Conservation (phyloP, 2,797 vertebrate genomes). For the Sphenopsis melanotis region DNA sequence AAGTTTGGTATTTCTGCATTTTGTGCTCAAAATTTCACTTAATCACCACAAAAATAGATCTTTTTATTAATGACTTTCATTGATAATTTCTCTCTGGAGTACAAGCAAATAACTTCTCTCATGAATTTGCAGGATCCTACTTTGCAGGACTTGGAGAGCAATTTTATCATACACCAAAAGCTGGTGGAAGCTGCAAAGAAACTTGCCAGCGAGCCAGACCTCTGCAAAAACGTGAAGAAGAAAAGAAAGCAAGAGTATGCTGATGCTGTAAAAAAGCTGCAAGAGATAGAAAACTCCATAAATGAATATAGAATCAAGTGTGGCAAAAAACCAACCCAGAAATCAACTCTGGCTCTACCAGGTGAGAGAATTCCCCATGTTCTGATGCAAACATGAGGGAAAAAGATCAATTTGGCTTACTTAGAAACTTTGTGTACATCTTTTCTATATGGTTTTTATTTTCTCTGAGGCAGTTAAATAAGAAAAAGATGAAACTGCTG, state of each 20-base stretch:
- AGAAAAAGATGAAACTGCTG: not conserved
- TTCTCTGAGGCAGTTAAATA: not conserved
- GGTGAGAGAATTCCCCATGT: conserved; percentile 65
- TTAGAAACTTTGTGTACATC: not conserved
- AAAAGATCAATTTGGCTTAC: not conserved
- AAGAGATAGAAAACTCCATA: conserved; percentile 89
- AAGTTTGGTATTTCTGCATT: not conserved
- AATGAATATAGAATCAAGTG: conserved; percentile 86
- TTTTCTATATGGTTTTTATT: not conserved
- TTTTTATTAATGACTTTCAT: not conserved
- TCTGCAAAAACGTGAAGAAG: conserved; percentile 91
- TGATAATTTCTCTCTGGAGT: not conserved
- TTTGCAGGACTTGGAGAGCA: conserved; percentile 90
- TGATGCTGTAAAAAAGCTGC: conserved; percentile 86
- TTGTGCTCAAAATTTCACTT: not conserved
- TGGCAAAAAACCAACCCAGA: conserved; percentile 87
- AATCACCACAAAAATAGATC: not conserved
- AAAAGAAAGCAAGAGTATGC: conserved; percentile 87
- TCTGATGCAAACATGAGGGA: not conserved
- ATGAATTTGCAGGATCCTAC: conserved; percentile 83
- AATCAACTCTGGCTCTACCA: conserved; percentile 82
- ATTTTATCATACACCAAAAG: conserved; percentile 92
- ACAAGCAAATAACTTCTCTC: not conserved
- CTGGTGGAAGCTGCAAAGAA: conserved; percentile 92
- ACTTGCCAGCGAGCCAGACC: conserved; percentile 85